These are phyloP conservation scores for Clusia tigrina DNA, from an alignment of 2,888 invertebrate genomes.

Conservation along the genomic window DNA sequence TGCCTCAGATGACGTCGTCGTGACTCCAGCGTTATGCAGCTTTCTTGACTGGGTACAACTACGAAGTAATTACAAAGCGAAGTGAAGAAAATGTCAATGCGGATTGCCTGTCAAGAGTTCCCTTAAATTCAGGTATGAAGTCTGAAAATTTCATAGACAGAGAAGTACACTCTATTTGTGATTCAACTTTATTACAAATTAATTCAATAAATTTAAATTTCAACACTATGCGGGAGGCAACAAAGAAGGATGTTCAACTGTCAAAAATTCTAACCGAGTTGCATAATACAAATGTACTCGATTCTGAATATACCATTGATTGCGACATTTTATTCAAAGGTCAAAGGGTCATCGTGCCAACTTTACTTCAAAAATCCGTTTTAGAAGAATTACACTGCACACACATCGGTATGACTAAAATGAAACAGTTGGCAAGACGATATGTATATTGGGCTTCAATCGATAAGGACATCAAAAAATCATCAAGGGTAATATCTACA, in stretches of 20 bases:
- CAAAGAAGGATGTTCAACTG: slow-evolving; percentile 22
- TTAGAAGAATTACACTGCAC: slow-evolving; percentile 39
- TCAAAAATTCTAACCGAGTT: slow-evolving; percentile 4
- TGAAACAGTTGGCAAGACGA: slow-evolving; percentile 43
- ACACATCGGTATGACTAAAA: slow-evolving; percentile 44
- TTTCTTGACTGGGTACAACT: slow-evolving; percentile 24
- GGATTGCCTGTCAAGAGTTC: slow-evolving; percentile 30
- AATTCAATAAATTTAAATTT: slow-evolving; percentile 23
- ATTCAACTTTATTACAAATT: slow-evolving; percentile 11
- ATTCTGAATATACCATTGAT: slow-evolving; percentile 27
- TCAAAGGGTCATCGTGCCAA: slow-evolving; percentile 35
- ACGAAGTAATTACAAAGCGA: slow-evolving; percentile 27
- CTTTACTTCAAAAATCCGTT: slow-evolving; percentile 28
- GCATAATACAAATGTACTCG: slow-evolving; percentile 4
- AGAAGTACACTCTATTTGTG: slow-evolving; percentile 20
- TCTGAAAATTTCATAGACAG: slow-evolving; percentile 12
- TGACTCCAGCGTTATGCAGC: slow-evolving; percentile 30
- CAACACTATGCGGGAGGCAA: slow-evolving; percentile 24
- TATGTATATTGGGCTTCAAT: slow-evolving; percentile 45
- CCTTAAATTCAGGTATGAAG: slow-evolving; percentile 3
- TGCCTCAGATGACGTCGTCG: slow-evolving; percentile 30
- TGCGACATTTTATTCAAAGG: slow-evolving; percentile 35
- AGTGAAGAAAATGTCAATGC: slow-evolving; percentile 19
- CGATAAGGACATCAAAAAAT: slow-evolving; percentile 45
- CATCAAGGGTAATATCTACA: too few relatives aligned